Evolutionary conservation across 2,113 vertebrate species (phyloP).

Genomic region (Alouatta palliata): DNA sequence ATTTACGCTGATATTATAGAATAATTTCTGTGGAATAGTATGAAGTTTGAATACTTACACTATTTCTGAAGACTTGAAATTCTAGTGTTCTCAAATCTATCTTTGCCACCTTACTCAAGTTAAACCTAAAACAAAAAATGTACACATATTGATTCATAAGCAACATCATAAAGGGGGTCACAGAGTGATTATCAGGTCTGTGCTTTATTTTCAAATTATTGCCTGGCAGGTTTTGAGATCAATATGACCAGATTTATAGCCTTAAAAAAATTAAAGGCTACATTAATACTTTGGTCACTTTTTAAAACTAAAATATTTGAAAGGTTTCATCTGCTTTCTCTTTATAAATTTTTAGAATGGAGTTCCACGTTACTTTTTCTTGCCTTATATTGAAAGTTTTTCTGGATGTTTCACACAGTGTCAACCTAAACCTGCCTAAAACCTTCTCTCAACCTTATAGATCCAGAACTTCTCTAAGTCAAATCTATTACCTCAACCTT

Average conservation of each 20-base stretch:
- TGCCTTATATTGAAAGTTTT: slow-evolving; percentile 27
- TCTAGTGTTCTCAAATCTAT: slow-evolving; percentile 93
- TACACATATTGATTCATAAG: neutral
- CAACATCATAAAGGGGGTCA: neutral
- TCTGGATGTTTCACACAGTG: neutral
- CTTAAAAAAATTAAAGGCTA: slow-evolving; percentile 23
- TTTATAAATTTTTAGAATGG: neutral
- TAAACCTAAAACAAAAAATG: slow-evolving; percentile 88
- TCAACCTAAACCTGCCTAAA: neutral
- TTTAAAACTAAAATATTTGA: slow-evolving; percentile 6
- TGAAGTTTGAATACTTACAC: slow-evolving; percentile 86
- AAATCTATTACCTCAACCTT: neutral
- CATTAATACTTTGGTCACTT: slow-evolving; percentile 5
- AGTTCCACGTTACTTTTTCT: neutral
- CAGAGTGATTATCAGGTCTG: neutral
- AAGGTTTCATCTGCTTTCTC: neutral
- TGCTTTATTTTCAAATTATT: slow-evolving; percentile 9
- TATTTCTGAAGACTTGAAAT: slow-evolving; percentile 95
- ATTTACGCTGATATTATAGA: neutral
- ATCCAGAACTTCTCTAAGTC: slow-evolving; percentile 10
- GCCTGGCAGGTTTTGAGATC: slow-evolving; percentile 20
- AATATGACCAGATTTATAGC: neutral
- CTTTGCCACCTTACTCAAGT: slow-evolving; percentile 90
- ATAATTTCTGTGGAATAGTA: neutral
- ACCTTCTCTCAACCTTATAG: neutral